phyloP scores from a whole-genome alignment of 2,113 vertebrate genomes.

The Odocoileus hemionus region DNA sequence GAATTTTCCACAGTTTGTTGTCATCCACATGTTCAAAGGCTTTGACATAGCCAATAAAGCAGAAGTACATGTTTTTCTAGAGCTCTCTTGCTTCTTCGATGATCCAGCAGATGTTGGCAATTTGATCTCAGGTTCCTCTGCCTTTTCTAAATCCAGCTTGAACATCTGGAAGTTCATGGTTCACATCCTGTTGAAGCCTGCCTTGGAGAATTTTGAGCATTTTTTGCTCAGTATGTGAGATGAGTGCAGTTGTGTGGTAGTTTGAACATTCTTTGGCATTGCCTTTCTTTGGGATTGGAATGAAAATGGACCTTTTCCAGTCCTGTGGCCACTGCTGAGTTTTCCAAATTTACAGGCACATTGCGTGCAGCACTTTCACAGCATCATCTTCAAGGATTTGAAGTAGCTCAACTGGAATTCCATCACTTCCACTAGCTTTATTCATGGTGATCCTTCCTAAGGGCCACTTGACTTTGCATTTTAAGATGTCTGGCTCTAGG shows the following conservation, averaged over 20 bases:
- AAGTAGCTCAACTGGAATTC: background rate
- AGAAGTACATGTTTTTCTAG: background rate
- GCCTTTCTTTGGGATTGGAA: background rate
- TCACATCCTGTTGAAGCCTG: background rate
- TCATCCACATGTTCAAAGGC: background rate
- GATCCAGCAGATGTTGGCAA: background rate
- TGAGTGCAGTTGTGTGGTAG: background rate
- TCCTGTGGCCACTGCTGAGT: background rate
- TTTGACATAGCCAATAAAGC: background rate
- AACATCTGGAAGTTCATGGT: background rate
- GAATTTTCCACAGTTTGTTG: background rate
- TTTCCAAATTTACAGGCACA: background rate
- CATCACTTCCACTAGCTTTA: background rate
- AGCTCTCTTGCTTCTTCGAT: background rate
- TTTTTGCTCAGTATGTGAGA: background rate
- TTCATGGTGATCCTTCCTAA: background rate
- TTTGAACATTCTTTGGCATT: background rate
- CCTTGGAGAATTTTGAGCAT: background rate
- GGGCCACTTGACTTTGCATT: background rate
- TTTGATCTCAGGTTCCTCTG: background rate
- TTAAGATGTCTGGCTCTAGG: background rate
- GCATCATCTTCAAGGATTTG: background rate
- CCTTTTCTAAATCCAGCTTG: background rate
- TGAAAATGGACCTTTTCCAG: background rate
- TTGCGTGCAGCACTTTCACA: rapidly evolving